phyloP scores from a whole-genome alignment of 1,140 invertebrate genomes.

The Brachionus plicatilis region DNA sequence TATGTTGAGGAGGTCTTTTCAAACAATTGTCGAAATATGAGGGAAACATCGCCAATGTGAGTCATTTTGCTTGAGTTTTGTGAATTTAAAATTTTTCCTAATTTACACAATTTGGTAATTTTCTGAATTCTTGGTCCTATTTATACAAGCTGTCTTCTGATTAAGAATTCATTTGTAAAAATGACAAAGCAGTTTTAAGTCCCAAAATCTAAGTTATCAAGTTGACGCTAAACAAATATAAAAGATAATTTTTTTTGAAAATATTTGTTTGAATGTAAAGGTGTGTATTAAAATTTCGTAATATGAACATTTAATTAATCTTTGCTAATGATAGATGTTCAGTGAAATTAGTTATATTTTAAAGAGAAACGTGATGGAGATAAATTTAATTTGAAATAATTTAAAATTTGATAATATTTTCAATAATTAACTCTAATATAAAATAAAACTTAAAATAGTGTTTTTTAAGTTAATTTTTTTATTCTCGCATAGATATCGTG shows the following conservation, averaged over 20 bases:
- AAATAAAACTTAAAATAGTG: too few species aligned
- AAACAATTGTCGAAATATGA: slow-evolving; percentile 67
- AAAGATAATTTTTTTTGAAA: background rate
- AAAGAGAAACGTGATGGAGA: background rate
- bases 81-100: background rate
- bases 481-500: too few species aligned
- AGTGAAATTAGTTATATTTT: background rate
- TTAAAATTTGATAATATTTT: background rate
- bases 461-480: too few species aligned
- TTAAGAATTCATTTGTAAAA: background rate
- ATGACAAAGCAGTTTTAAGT: background rate
- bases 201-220: background rate
- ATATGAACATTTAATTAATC: background rate
- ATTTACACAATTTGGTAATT: background rate
- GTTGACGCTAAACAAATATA: background rate
- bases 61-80: background rate
- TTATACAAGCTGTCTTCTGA: background rate
- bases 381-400: background rate
- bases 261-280: background rate
- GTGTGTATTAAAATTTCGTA: background rate
- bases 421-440: too few species aligned
- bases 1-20: slow-evolving; percentile 86
- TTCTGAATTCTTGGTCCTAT: background rate
- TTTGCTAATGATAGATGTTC: background rate
- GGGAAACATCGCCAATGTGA: background rate